Evolutionary conservation across 2,113 vertebrate genomes (phyloP).

Genomic region (Sturnus vulgaris): DNA sequence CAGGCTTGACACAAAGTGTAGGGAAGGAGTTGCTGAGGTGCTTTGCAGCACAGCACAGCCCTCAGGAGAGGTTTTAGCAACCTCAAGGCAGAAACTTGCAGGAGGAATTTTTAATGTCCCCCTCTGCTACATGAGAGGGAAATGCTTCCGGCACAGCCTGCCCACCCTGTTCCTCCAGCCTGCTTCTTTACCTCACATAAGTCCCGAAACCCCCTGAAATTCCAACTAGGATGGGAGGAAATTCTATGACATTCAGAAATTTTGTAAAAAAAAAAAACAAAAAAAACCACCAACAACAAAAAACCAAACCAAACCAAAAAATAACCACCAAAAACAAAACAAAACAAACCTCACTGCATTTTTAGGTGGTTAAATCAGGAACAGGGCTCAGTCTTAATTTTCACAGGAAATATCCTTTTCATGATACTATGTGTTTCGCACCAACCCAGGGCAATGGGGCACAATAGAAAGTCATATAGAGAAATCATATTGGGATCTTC

Average conservation of each 20-base stretch:
- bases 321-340: background rate
- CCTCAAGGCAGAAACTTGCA: background rate
- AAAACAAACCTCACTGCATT: background rate
- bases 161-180: background rate
- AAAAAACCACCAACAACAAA: too few species aligned
- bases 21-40: background rate
- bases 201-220: rapidly evolving
- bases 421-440: rapidly evolving
- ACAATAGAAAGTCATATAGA: background rate
- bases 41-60: background rate
- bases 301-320: background rate
- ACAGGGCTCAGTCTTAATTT: background rate
- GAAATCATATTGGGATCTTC: background rate
- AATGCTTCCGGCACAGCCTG: background rate
- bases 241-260: background rate
- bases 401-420: background rate
- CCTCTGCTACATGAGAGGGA: rapidly evolving
- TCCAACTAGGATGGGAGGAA: background rate
- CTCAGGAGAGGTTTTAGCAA: background rate
- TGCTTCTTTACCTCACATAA: background rate
- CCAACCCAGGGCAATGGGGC: background rate
- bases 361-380: background rate
- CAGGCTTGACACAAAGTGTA: background rate
- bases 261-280: background rate
- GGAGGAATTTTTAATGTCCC: background rate